phyloP scores from a whole-genome alignment of 2,797 vertebrate species.

The Brotula barbata region DNA sequence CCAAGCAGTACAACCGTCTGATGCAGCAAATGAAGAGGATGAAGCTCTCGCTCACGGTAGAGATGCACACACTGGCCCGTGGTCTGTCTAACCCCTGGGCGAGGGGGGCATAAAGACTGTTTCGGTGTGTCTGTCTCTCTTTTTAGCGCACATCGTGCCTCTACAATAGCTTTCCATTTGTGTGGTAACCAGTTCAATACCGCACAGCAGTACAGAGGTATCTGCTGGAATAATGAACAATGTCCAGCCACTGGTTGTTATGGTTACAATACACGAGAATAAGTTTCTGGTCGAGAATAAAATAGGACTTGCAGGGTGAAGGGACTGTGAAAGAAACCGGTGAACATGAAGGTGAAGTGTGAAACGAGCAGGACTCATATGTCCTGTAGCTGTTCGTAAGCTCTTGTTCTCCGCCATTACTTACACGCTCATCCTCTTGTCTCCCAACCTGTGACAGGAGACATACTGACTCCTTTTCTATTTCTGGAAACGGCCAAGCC shows the following conservation, averaged over 20 bases:
- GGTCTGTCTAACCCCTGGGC: too few relatives aligned
- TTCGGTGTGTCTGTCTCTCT: not conserved
- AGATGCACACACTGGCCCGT: too few relatives aligned
- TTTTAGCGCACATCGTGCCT: not conserved
- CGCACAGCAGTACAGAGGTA: conserved; percentile 10
- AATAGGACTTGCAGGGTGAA: conserved; percentile 37
- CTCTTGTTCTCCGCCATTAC: conserved; percentile 46
- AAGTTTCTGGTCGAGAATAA: conserved; percentile 41
- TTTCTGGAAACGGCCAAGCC: conserved; percentile 31
- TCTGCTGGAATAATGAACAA: conserved; percentile 11
- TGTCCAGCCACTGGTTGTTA: conserved; percentile 47
- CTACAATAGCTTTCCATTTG: not conserved
- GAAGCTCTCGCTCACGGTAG: too few relatives aligned
- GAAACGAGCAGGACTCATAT: conserved; percentile 62
- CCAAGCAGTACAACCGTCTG: too few relatives aligned
- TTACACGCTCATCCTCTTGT: conserved; percentile 34
- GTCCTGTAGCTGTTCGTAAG: conserved; percentile 39
- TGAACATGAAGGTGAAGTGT: conserved; percentile 58
- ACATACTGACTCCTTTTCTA: conserved; percentile 43
- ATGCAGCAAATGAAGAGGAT: too few relatives aligned
- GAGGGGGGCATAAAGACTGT: too few relatives aligned
- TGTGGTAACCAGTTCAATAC: conserved; percentile 14
- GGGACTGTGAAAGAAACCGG: conserved; percentile 22
- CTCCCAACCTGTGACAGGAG: conserved; percentile 18
- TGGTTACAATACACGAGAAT: conserved; percentile 52